Base-by-base conservation (phyloP, 1,140 invertebrate species). In the Hermetia illucens region DNA sequence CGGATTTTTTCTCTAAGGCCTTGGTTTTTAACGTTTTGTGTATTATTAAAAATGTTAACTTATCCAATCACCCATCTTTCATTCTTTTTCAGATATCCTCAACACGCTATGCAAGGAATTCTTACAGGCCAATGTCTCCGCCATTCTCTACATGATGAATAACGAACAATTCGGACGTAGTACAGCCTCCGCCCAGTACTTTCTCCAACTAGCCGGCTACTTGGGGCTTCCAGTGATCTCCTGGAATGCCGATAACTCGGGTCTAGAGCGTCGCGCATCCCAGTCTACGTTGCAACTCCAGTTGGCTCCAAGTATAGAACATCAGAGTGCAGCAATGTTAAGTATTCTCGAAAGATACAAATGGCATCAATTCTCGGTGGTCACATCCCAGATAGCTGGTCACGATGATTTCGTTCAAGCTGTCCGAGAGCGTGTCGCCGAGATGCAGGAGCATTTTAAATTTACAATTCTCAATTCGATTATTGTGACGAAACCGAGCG, bases 321-420 rank as follows among this genome's bases (percentile, higher is more conserved):
- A 95, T 57, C 90, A 94, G 60, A 86, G 83, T 17, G 80, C 84
- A 2, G 90, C 89, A 12, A 93, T 94, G 86, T 59, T 95, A 41
- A 88, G 82, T 56, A 89, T 96, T 47, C 64, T 95, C 48, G 79
- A 86, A 59, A 69, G 89, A 34, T 97, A 97, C 66, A 91, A 93
- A 55, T 96, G 92, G 92, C 87, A 92, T 56, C 82, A 90, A 49
- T 94, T 95, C 62, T 86, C 86, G 42, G 81, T 95, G 36, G 84
- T 95, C 19, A 87, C 84, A n/a, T 87, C 82, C 31, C 79, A 86
- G 52, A 90, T 93, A 32, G 88, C 88, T 13, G 91, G 91, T 0
- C 86, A 94, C 61, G 84, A 89, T 48, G 88, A 95, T 58, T 95
- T 97, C 55, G 82, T 94, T 41, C 85, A 91, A 58, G 86, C 88